phyloP scores from a whole-genome alignment of 2,888 invertebrate genomes.

The Spialia ferax region DNA sequence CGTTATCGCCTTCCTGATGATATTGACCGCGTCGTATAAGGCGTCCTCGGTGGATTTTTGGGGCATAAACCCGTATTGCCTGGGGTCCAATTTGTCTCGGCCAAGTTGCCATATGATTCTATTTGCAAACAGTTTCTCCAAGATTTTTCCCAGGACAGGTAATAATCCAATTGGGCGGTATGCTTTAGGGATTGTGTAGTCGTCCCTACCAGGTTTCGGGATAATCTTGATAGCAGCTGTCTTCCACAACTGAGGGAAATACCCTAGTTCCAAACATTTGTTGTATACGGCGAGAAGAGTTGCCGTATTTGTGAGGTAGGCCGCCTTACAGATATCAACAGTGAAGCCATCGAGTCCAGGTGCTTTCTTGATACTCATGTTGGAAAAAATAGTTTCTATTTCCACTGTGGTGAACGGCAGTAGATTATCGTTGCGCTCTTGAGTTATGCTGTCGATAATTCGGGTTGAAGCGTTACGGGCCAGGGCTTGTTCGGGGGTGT shows the following conservation, averaged over 20 bases:
- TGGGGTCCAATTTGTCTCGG: conserved; percentile 9
- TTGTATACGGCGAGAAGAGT: conserved; percentile 35
- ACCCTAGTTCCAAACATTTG: conserved; percentile 32
- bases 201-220: conserved; percentile 14
- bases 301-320: neutral
- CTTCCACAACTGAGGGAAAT: conserved; percentile 42
- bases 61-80: conserved; percentile 44
- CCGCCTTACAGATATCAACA: conserved; percentile 36
- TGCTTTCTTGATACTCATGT: conserved; percentile 39
- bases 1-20: conserved; percentile 10
- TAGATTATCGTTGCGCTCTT: too few relatives aligned
- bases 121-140: conserved; percentile 39
- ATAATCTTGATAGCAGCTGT: conserved; percentile 31
- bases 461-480: neutral
- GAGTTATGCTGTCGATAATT: too few relatives aligned
- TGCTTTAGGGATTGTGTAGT: conserved; percentile 36
- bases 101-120: conserved; percentile 36
- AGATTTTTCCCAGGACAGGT: conserved; percentile 40
- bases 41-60: conserved; percentile 42
- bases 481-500: conserved; percentile 20
- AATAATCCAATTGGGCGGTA: conserved; percentile 42
- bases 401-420: conserved; percentile 17
- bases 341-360: conserved; percentile 42
- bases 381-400: conserved; percentile 3
- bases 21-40: conserved; percentile 30